Evolutionary conservation across 2,888 invertebrate genomes (phyloP), one percentile per base, ranked within the genome.

Genomic region (Amphipoea lucens): DNA sequence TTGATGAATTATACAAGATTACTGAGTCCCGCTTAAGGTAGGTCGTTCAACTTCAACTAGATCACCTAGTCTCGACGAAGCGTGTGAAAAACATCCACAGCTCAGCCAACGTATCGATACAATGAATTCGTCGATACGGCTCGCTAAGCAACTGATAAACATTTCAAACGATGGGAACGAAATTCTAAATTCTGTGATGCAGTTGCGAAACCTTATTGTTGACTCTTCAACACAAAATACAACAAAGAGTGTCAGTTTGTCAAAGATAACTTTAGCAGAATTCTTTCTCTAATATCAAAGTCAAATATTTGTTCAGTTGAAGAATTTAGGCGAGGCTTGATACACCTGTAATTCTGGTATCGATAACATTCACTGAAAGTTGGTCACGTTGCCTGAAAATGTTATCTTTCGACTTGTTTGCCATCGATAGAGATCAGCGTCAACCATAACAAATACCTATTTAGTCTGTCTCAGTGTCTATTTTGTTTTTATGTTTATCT

Each of bases 31-130:
- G 82, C 80, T 82, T 90, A 90, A 91, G 92, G 91, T 92, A 93
- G 95, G 94, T 95, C 94, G 80, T 95, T 96, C 94, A 96, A 95
- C 96, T 91, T 91, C 86, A 91, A 92, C 86, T 91, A 88, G 91
- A 91, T 88, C 92, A 92, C 88, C 88, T 87, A 90, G 92, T 92
- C 91, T 91, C 89, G 89, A 54, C 83, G 72, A 83, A 90, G 81
- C 93, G 94, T 95, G 95, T 93, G 94, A 95, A 95, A 92, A 93
- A 90, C 87, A 92, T 87, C 87, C 78, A 71, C 63, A 67, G 65
- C 70, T 73, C 66, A 73, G 67, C 74, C 63, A 77, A 80, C 84
- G 90, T 92, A 92, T 93, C 91, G 87, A 89, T 83, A 92, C 91
- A 93, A 92, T 90, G 87, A 90, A 80, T 87, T 67, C 66, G 79